phyloP scores from a whole-genome alignment of 2,888 invertebrate genomes.

The Aphrophora alni region DNA sequence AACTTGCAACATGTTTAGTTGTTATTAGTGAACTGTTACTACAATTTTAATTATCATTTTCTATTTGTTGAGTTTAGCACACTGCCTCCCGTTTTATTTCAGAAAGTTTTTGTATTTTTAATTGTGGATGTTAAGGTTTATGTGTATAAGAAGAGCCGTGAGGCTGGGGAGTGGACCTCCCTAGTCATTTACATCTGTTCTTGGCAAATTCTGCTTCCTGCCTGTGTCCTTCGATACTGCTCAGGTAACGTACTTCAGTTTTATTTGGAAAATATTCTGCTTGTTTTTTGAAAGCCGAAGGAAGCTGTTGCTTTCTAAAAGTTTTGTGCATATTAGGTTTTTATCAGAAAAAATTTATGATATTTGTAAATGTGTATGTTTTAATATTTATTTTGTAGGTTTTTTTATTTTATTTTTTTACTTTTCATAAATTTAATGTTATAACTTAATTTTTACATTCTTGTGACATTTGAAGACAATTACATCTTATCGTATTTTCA shows the following conservation, averaged over 20 bases:
- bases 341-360: too few species aligned
- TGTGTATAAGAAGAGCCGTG: not conserved
- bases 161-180: not conserved
- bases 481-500: too few species aligned
- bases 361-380: too few species aligned
- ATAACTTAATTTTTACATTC: too few species aligned
- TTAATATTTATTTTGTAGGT: too few species aligned
- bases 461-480: too few species aligned
- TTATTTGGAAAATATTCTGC: not conserved
- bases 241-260: not conserved
- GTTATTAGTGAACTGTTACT: not conserved
- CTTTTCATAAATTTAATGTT: too few species aligned
- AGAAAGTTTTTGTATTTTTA: not conserved
- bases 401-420: too few species aligned
- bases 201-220: not conserved
- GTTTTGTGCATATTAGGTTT: too few species aligned
- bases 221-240: not conserved
- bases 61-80: not conserved
- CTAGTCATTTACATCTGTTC: not conserved
- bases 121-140: not conserved
- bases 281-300: too few species aligned
- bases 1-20: not conserved
- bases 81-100: not conserved
- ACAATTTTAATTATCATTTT: not conserved
- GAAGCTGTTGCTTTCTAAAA: too few species aligned